Percentiles rank a stretch among this genome's conserved stretches.
These are phyloP conservation scores for Pollenia griseotomentosa DNA, from an alignment of 2,888 invertebrate species.

Conservation along the genomic window DNA sequence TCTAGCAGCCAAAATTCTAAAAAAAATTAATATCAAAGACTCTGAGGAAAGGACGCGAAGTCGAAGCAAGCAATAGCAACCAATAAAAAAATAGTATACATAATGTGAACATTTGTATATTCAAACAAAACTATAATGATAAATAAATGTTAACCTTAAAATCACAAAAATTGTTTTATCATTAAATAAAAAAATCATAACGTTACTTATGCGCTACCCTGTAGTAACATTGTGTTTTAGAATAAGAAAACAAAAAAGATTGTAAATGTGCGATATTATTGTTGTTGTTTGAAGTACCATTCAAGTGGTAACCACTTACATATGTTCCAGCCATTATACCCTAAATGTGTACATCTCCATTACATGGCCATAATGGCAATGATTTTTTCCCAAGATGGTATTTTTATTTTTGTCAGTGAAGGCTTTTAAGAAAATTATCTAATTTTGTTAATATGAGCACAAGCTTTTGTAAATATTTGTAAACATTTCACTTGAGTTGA, in stretches of 20 bases:
- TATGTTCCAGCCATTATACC: slow-evolving; percentile 14
- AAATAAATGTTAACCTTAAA: no score
- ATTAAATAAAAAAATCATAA: no score
- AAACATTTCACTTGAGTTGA: slow-evolving; percentile 25
- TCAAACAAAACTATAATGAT: no score
- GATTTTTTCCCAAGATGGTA: slow-evolving; percentile 9
- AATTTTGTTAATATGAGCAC: slow-evolving; percentile 59
- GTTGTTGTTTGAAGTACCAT: slow-evolving; percentile 48
- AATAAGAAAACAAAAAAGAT: slow-evolving; percentile 37
- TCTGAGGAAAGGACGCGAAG: no score
- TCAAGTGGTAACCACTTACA: slow-evolving; percentile 62
- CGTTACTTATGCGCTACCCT: neutral
- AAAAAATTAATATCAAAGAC: no score
- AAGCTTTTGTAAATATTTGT: slow-evolving; percentile 57
- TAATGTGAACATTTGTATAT: no score
- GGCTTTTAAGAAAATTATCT: slow-evolving; percentile 68
- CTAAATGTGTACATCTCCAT: neutral
- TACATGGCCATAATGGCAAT: slow-evolving; percentile 9
- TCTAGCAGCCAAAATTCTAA: neutral
- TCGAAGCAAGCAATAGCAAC: no score
- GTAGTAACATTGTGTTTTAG: neutral
- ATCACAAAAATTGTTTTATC: no score
- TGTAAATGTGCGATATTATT: slow-evolving; percentile 61
- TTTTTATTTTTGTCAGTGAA: slow-evolving; percentile 26
- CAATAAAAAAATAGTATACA: no score